Evolutionary conservation across 2,113 vertebrate species (phyloP).

Genomic region (Ctenomys sociabilis): DNA sequence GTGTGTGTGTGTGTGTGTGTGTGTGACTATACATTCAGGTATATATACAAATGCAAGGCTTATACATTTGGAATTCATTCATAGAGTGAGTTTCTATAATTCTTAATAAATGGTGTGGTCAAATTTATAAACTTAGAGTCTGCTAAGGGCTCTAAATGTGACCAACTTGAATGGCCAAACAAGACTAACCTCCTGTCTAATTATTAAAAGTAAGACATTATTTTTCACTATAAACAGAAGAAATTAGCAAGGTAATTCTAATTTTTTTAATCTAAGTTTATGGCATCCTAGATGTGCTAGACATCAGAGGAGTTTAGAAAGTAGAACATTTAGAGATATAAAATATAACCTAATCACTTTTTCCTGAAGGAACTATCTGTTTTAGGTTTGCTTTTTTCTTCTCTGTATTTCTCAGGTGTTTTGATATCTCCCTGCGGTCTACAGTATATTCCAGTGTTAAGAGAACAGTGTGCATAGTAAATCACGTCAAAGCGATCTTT

Average conservation of each 20-base stretch:
- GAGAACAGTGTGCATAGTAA: not conserved
- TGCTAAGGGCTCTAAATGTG: not conserved
- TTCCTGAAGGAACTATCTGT: not conserved
- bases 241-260: not conserved
- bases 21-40: fast-evolving
- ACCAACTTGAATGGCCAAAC: not conserved
- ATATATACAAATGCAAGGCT: not conserved
- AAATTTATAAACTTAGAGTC: not conserved
- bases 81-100: not conserved
- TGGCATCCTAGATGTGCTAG: not conserved
- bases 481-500: not conserved
- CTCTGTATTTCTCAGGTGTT: not conserved
- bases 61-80: not conserved
- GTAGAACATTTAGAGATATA: not conserved
- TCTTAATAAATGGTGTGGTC: not conserved
- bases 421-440: not conserved
- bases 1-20: too few species aligned
- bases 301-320: not conserved
- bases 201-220: not conserved
- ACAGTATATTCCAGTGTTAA: not conserved
- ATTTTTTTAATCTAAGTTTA: not conserved
- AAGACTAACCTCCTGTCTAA: not conserved
- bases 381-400: not conserved
- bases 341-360: not conserved
- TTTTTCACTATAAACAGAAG: not conserved